Evolutionary conservation across 2,113 vertebrate species (phyloP).

Genomic region (Channa maculata): DNA sequence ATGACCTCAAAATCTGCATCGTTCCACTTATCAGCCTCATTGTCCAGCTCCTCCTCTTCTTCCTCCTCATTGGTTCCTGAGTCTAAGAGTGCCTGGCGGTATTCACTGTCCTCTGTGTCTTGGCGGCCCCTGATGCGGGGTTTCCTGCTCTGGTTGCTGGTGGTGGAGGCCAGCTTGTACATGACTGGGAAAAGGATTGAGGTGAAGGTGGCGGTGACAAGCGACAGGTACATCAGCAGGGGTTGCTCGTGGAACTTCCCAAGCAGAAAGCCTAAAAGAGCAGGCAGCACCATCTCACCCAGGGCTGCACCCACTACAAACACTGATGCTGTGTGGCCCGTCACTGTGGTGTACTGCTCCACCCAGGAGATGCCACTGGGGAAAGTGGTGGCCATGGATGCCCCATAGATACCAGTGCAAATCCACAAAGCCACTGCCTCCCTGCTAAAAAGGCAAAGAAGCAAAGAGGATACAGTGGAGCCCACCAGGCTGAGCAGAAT

Average conservation of each 20-base stretch:
- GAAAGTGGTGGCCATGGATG: constrained; percentile 92
- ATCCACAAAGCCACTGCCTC: constrained; percentile 82
- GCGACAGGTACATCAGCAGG: constrained; percentile 85
- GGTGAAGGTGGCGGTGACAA: constrained; percentile 82
- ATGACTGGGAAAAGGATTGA: constrained; percentile 91
- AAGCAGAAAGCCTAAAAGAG: constrained; percentile 84
- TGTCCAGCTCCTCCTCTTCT: constrained; percentile 73
- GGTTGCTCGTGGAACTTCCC: constrained; percentile 80
- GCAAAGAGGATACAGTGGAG: constrained; percentile 81
- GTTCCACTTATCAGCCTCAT: constrained; percentile 85
- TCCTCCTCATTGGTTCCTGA: constrained; percentile 76
- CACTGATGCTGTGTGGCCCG: constrained; percentile 82
- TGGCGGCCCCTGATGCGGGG: constrained; percentile 6
- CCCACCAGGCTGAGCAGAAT: constrained; percentile 88
- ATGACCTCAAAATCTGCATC: constrained; percentile 91
- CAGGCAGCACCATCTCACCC: constrained; percentile 94
- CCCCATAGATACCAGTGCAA: constrained; percentile 86
- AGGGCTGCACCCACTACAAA: constrained; percentile 91
- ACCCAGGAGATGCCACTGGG: constrained; percentile 95
- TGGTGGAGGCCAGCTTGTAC: constrained; percentile 87
- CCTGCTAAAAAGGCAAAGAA: constrained; percentile 85
- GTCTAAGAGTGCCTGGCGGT: constrained; percentile 85
- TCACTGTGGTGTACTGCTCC: constrained; percentile 92
- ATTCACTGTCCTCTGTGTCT: constrained; percentile 79
- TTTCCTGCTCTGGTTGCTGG: constrained; percentile 38